These are phyloP conservation scores for Biston betularia DNA, from an alignment of 2,888 invertebrate species.

Conservation along the genomic window DNA sequence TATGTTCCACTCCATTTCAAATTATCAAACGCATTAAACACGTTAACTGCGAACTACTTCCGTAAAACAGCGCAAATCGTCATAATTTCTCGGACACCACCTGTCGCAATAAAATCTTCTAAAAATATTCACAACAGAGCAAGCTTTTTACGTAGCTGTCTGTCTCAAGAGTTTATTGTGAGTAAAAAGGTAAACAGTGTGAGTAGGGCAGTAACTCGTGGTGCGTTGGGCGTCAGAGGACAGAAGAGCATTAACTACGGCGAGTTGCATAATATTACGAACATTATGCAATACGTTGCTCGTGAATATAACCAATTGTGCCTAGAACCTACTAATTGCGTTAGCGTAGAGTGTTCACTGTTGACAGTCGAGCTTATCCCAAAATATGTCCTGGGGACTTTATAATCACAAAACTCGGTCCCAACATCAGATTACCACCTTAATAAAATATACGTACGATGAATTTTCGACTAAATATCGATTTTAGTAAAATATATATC, in stretches of 20 bases:
- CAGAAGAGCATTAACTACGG: slow-evolving; percentile 14
- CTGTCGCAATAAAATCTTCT: slow-evolving; percentile 51
- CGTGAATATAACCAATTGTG: slow-evolving; percentile 5
- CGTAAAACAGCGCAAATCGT: slow-evolving; percentile 38
- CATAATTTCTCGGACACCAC: slow-evolving; percentile 43
- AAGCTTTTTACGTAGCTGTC: slow-evolving; percentile 57
- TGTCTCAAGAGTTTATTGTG: slow-evolving; percentile 50
- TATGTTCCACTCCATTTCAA: slow-evolving; percentile 4
- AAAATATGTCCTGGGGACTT: no score
- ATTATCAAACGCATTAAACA: slow-evolving; percentile 20
- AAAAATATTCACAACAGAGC: slow-evolving; percentile 45
- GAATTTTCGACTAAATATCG: no score
- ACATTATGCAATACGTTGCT: slow-evolving; percentile 14
- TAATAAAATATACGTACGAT: no score
- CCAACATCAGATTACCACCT: no score
- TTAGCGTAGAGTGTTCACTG: background rate
- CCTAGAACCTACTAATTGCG: background rate
- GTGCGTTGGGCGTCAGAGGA: slow-evolving; percentile 39
- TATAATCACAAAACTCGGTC: no score
- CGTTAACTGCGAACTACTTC: slow-evolving; percentile 31
- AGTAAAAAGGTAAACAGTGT: slow-evolving; percentile 31
- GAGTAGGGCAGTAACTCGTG: slow-evolving; percentile 42
- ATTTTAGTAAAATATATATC: no score
- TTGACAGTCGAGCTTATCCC: background rate
- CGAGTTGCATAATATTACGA: slow-evolving; percentile 1